These are phyloP conservation scores for Epinephelus awoara DNA, from an alignment of 2,797 vertebrate species.

Conservation along the genomic window DNA sequence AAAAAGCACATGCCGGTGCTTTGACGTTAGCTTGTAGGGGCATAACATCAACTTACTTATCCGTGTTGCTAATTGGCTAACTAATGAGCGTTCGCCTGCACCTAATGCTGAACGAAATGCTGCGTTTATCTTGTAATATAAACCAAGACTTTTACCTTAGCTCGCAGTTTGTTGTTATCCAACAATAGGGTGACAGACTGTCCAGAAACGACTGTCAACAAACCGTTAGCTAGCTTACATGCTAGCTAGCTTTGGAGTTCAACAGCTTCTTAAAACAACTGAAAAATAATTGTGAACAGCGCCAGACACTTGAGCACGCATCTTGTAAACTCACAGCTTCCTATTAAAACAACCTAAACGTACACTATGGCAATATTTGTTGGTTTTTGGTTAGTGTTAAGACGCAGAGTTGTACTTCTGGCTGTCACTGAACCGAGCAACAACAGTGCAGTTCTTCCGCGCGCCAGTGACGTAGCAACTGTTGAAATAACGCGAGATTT, in stretches of 20 bases:
- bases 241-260: constrained; percentile 44
- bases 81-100: background rate
- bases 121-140: background rate
- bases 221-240: constrained; percentile 26
- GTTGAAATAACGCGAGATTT: constrained; percentile 59
- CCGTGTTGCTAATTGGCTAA: too few relatives aligned
- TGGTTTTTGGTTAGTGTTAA: background rate
- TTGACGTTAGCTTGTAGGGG: background rate
- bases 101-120: too few relatives aligned
- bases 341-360: background rate
- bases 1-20: background rate
- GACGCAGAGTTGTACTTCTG: background rate
- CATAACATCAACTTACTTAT: background rate
- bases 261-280: background rate
- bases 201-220: background rate
- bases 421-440: background rate
- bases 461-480: constrained; percentile 1
- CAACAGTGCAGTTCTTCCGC: constrained; percentile 43
- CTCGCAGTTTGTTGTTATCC: background rate
- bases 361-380: background rate
- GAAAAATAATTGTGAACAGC: background rate
- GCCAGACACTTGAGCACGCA: background rate
- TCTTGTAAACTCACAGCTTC: background rate
- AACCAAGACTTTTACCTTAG: background rate
- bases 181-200: background rate